Conservation (phyloP, 2,888 invertebrate species). For the Zaprionus bogoriensis region DNA sequence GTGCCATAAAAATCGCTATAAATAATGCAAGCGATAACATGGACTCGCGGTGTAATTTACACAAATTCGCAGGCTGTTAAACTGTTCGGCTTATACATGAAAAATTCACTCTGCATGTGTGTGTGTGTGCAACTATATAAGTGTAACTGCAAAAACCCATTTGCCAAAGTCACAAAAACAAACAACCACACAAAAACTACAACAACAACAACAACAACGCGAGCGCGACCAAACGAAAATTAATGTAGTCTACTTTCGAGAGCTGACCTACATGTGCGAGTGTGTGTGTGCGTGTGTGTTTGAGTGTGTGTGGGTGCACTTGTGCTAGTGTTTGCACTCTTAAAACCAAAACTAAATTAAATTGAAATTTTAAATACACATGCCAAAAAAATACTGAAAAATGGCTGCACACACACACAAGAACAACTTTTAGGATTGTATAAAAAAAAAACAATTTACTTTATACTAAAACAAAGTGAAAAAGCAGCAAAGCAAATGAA, state of each 20-base stretch:
- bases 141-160: slow-evolving; percentile 59
- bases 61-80: slow-evolving; percentile 22
- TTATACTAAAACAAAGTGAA: slow-evolving; percentile 13
- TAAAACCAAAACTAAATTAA: slow-evolving; percentile 78
- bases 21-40: slow-evolving; percentile 2
- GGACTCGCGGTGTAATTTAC: slow-evolving; percentile 16
- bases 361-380: slow-evolving; percentile 77
- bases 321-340: slow-evolving; percentile 55
- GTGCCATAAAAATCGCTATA: neutral
- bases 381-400: slow-evolving; percentile 54
- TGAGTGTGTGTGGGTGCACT: slow-evolving; percentile 16
- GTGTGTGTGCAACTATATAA: slow-evolving; percentile 2
- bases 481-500: slow-evolving; percentile 60
- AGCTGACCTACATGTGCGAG: slow-evolving; percentile 59
- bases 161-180: slow-evolving; percentile 60
- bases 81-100: slow-evolving; percentile 30
- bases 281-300: neutral
- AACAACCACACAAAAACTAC: slow-evolving; percentile 18
- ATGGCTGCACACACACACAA: slow-evolving; percentile 36
- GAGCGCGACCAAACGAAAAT: slow-evolving; percentile 64
- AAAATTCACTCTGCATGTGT: slow-evolving; percentile 51
- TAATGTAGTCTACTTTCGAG: slow-evolving; percentile 73
- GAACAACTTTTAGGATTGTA: slow-evolving; percentile 56
- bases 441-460: slow-evolving; percentile 68
- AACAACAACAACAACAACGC: slow-evolving; percentile 7